Evolutionary conservation across 2,113 vertebrate species (phyloP).

Genomic region (Neodontobutis hainanensis): DNA sequence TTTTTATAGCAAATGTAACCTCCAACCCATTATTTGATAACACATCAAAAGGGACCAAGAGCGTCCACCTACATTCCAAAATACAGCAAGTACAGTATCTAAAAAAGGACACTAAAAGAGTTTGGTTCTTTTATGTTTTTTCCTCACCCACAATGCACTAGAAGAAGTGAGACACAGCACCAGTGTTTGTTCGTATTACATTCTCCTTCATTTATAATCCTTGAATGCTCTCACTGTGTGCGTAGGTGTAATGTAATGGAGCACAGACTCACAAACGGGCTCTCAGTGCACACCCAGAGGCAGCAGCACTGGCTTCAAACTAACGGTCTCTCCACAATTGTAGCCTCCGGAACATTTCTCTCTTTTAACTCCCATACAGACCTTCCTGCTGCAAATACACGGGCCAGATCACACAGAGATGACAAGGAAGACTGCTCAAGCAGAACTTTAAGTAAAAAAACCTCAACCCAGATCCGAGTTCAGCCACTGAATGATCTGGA

Average conservation of each 20-base stretch:
- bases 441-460: conserved; percentile 11
- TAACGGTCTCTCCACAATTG: conserved; percentile 21
- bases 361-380: conserved; percentile 1
- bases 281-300: conserved; percentile 48
- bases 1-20: conserved; percentile 13
- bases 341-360: conserved; percentile 28
- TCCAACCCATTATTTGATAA: conserved; percentile 57
- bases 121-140: background rate
- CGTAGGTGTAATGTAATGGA: conserved; percentile 64
- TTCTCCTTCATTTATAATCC: conserved; percentile 67
- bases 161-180: conserved; percentile 24
- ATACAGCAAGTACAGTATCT: background rate
- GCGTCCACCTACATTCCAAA: conserved; percentile 28
- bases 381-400: background rate
- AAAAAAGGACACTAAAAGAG: background rate
- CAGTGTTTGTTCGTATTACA: conserved; percentile 50
- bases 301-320: conserved; percentile 35
- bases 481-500: background rate
- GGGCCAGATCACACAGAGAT: conserved; percentile 22
- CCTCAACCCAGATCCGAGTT: background rate
- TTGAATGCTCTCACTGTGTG: conserved; percentile 56
- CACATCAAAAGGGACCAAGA: conserved; percentile 25
- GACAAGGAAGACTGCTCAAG: background rate
- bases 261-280: conserved; percentile 47
- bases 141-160: conserved; percentile 14